Conservation (phyloP, 2,888 invertebrate genomes). For the Pseudoips prasinana region DNA sequence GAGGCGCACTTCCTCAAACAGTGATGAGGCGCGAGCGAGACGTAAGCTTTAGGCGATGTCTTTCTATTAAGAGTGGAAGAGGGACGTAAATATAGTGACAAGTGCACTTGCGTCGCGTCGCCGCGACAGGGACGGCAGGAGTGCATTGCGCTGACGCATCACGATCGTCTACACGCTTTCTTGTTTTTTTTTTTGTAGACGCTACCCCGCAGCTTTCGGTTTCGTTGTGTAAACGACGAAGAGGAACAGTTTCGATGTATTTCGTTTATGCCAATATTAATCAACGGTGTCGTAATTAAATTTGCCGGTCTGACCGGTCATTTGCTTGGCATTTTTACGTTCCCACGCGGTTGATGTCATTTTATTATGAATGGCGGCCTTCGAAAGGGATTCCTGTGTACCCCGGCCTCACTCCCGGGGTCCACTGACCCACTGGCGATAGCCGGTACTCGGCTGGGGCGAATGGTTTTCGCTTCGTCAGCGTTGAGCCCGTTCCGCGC, state of each 20-base stretch:
- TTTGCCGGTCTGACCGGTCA: constrained; percentile 67
- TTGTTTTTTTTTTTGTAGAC: constrained; percentile 63
- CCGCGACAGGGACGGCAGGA: constrained; percentile 53
- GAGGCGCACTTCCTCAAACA: constrained; percentile 68
- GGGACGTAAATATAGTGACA: constrained; percentile 46
- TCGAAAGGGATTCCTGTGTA: constrained; percentile 50
- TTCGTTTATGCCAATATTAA: constrained; percentile 64
- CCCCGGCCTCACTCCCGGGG: constrained; percentile 41
- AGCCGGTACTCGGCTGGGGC: constrained; percentile 46
- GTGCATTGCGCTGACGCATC: constrained; percentile 77
- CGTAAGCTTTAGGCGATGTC: constrained; percentile 12
- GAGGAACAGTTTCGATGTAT: constrained; percentile 46
- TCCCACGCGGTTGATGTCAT: constrained; percentile 80
- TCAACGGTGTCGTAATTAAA: constrained; percentile 65
- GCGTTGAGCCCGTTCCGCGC: constrained; percentile 45
- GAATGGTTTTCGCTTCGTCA: constrained; percentile 67
- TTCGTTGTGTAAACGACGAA: constrained; percentile 54
- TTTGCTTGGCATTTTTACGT: constrained; percentile 66
- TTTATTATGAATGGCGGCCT: constrained; percentile 70
- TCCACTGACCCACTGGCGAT: constrained; percentile 69
- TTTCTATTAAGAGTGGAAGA: constrained; percentile 23
- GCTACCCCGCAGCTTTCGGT: constrained; percentile 62
- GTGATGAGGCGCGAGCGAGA: constrained; percentile 36
- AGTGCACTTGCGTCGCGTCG: constrained; percentile 47
- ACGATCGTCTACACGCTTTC: constrained; percentile 61